Evolutionary conservation across 2,888 invertebrate species (phyloP).

Genomic region (Abscondita cerata): DNA sequence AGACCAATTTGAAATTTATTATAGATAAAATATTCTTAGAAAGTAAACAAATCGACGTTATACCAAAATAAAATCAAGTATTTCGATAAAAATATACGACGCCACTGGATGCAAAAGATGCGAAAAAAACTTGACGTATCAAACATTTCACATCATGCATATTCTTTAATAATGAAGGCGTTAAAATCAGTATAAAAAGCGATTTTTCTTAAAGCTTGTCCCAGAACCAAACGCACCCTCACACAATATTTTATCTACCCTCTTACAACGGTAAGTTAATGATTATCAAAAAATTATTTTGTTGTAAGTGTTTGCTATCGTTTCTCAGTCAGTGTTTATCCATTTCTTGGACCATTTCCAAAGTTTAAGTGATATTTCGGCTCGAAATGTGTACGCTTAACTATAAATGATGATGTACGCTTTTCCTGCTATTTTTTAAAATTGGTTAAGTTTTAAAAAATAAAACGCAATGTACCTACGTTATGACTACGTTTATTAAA

Average conservation of each 20-base stretch:
- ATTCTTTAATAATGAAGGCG: conserved; percentile 33
- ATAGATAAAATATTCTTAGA: neutral
- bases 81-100: conserved; percentile 1
- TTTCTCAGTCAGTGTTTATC: conserved; percentile 17
- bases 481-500: neutral
- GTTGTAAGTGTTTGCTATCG: conserved; percentile 17
- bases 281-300: neutral
- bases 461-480: neutral
- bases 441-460: conserved; percentile 9
- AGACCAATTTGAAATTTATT: neutral
- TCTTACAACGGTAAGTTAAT: neutral
- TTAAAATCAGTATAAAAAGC: conserved; percentile 36
- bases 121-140: conserved; percentile 26
- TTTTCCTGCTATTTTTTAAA: conserved; percentile 13
- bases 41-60: no score
- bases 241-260: no score
- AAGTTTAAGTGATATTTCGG: conserved; percentile 19
- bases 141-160: conserved; percentile 19
- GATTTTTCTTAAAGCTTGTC: conserved; percentile 14
- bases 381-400: conserved; percentile 10
- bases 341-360: conserved; percentile 22
- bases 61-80: neutral
- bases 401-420: conserved; percentile 11
- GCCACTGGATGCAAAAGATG: conserved; percentile 16
- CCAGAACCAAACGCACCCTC: neutral